Base-by-base conservation (phyloP, 1,140 invertebrate species). In the Lepidotrigona ventralis region DNA sequence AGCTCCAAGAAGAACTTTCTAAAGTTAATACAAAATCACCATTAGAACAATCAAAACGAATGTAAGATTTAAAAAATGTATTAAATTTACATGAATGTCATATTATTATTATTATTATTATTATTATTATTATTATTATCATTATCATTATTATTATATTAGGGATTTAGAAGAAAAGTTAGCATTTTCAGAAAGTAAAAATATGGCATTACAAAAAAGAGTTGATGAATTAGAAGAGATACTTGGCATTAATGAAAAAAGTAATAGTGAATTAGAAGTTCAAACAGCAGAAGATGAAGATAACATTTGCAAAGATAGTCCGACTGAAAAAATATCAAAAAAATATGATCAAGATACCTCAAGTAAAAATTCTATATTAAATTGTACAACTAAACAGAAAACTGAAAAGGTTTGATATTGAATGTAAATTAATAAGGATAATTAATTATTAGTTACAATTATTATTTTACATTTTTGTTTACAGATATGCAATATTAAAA, bases 1-100 rank as follows among this genome's bases (percentile, higher is more conserved):
- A 88, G 19, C 89, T 94, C 21, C 91, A 93, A 79, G 85, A 90
- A 66, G 90, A 95, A 75, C 56, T 94, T 15, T 89, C 89, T 63
- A 90, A 90, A 8, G 85, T 88, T 15, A 85, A 78, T 51, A 83
- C 87, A 80, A 81, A 89, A 58, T 75, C 73, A 70, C 81, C 81
- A 21, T 21, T 53, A 1, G 70, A 90, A 46, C 83, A 79, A 9
- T 23, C 23, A 51, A 89, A 84, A 66, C 81, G 53, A 85, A 83
- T 70, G 90, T 91, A 89, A 60, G 69, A 26, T 60, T 60, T 14
- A 14, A 60, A 60, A 60, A n/a, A 60, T 60, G 11, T 60, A n/a
- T 60, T 23, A 60, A 46, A 60, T 60, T 60, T 60, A 60, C 12
- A 14, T 53, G 19, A 58, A 69, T 69, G 68, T 51, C 15, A n/a